Percentiles rank a stretch among this genome's conserved stretches.
phyloP scores from a whole-genome alignment of 2,797 vertebrate genomes.

The Micrastur ruficollis region DNA sequence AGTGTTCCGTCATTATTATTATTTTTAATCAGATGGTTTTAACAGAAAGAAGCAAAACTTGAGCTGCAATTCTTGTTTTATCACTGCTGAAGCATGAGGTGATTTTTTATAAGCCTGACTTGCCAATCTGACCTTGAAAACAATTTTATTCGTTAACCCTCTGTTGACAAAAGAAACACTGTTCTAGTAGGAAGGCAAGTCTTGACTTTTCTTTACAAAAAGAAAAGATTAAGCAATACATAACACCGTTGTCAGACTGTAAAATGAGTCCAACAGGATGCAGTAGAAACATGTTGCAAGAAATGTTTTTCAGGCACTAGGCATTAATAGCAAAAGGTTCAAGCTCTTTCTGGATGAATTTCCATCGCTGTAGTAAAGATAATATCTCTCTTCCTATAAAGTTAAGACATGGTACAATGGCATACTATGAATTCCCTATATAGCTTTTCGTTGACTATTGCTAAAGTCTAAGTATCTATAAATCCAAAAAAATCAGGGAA shows the following conservation, averaged over 20 bases:
- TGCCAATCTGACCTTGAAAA: conserved; percentile 40
- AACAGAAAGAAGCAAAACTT: conserved; percentile 19
- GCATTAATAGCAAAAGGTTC: background rate
- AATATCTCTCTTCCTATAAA: background rate
- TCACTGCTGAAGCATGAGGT: background rate
- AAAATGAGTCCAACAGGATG: background rate
- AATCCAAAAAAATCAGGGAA: background rate
- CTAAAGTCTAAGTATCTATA: background rate
- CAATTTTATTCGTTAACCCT: conserved; percentile 34
- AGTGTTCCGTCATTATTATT: background rate
- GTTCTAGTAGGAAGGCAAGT: background rate
- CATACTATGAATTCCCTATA: background rate
- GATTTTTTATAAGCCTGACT: conserved; percentile 26
- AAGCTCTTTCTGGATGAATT: background rate
- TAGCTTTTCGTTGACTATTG: background rate
- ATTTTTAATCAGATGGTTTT: conserved; percentile 18
- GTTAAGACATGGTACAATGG: background rate
- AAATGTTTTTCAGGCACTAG: background rate
- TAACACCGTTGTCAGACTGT: background rate
- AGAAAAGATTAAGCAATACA: background rate
- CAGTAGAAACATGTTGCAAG: background rate
- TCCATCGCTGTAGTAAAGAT: background rate
- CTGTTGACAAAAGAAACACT: background rate
- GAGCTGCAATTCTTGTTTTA: background rate
- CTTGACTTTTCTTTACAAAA: background rate